Evolutionary conservation across 35 echinoderm and acorn worm species (phyloP), one percentile per base, ranked within the genome.

Genomic region (Apostichopus parvimensis): DNA sequence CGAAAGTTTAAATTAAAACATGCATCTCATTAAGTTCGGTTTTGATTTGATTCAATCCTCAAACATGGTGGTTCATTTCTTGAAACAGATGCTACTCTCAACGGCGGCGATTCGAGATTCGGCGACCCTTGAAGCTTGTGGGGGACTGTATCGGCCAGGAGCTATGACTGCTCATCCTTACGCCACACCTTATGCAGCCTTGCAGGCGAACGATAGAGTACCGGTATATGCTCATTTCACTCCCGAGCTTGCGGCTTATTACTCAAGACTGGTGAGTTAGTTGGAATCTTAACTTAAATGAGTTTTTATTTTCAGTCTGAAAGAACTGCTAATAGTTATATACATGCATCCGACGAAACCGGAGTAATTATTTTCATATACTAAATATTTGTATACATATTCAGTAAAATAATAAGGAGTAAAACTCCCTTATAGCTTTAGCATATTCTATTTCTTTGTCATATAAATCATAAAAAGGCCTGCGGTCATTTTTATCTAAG

Each of bases 161-260:
- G 73, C 89, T 5, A 91, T 91, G 71, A 57, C 84, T 26, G 73
- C 89, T 1, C 71, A 77, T 59, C 89, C 71, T 14, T 94, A 94
- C 82, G 87, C 95, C 20, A 93, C 93, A 34, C 93, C 95, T 56
- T 94, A 94, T 23, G 86, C 95, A 9, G 95, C 93, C 14, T 62
- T 91, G 11, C 88, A 90, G 78, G 93, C 80, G 45, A 90, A 94
- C 26, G 93, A 94, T 34, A 78, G 89, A 76, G 24, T 91, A 13
- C 34, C 34, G 34, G 34, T 45, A 45, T 97, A 92, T 86, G 76
- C 94, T 1, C 95, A 97, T 77, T 97, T 97, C 56, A 88, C 95
- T 56, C 93, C 95, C 1, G 95, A 97, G 28, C 93, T 94, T 1
- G 94, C 95, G 18, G 95, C 95, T 14, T 97, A 94, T 65, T 97